Evolutionary conservation across 1,140 invertebrate genomes (phyloP), one percentile per base, ranked within the genome.

Genomic region (Diorhabda sublineata): DNA sequence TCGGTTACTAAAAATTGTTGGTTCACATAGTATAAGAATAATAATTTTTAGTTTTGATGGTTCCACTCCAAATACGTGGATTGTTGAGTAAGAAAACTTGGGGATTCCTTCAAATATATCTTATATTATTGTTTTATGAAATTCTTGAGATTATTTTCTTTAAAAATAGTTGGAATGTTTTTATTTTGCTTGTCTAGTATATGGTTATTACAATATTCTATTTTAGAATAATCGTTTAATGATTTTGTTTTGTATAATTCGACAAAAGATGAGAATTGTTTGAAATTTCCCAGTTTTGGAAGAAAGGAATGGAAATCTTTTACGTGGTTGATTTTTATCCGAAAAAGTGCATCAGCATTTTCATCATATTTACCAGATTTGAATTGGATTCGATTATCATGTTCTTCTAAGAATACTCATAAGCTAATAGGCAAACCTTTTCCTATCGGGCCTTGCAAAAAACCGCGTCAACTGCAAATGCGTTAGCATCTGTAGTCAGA

Each of bases 251-350:
- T 59, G 45, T 70, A 66, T 5, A 66, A 42, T 5, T 57, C 5
- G 9, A 52, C n/a, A 61, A 64, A 69, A 58, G 9, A 64, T 43
- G 65, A 58, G 66, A 64, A 66, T 26, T 26, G 0, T 26, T 26
- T 0, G 26, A 26, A 26, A 26, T 26, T 26, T 26, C 1, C 26
- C 26, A 26, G 5, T 69, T 69, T 71, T 42, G 1, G 5, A 5
- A 69, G 45, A 44, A 67, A 69, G 4, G 67, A 9, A 43, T 41
- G 6, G 26, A 2, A 67, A 42, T 67, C 6, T 57, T 72, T 41
- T 56, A 69, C 67, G 45, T 69, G 57, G 60, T 70, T 72, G 8
- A 72, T 67, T 69, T 72, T 70, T 42, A 72, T 72, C 61, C 68
- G 61, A 4, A 66, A 72, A 2, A 72, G 41, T 43, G 68, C 68